These are phyloP conservation scores for Cichladusa arquata DNA, from an alignment of 2,113 vertebrate genomes.

Conservation along the genomic window DNA sequence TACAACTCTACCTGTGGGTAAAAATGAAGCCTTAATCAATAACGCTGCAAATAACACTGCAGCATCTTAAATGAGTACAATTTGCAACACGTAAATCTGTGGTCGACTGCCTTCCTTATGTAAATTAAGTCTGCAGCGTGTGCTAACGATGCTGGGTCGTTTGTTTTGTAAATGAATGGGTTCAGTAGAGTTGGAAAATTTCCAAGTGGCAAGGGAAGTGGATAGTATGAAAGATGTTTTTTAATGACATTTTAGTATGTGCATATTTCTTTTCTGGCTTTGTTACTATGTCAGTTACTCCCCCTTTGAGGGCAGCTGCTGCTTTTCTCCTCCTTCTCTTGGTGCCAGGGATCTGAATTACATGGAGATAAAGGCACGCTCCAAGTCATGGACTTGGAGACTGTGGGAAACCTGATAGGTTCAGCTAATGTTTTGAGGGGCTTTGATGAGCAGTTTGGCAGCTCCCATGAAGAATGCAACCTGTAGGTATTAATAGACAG, in stretches of 20 bases:
- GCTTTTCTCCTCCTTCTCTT: neutral
- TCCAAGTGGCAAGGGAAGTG: neutral
- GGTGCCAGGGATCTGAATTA: neutral
- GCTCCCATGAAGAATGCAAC: neutral
- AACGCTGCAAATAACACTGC: rapidly evolving
- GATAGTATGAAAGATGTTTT: rapidly evolving
- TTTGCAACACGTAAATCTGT: neutral
- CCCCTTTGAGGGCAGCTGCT: neutral
- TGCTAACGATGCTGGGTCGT: rapidly evolving
- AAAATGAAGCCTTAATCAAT: neutral
- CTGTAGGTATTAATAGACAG: neutral
- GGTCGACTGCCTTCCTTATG: neutral
- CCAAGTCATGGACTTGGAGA: neutral
- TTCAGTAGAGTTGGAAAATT: neutral
- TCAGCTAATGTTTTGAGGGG: neutral
- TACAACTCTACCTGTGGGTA: neutral
- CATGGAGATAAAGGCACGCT: neutral
- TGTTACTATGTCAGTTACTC: neutral
- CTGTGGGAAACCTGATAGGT: neutral
- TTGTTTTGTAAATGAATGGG: neutral
- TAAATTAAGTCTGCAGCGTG: neutral
- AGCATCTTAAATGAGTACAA: neutral
- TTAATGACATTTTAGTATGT: neutral
- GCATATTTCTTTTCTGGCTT: neutral
- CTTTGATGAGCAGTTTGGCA: neutral